Conservation (phyloP, 2,888 invertebrate species). For the Dryococelus australis region DNA sequence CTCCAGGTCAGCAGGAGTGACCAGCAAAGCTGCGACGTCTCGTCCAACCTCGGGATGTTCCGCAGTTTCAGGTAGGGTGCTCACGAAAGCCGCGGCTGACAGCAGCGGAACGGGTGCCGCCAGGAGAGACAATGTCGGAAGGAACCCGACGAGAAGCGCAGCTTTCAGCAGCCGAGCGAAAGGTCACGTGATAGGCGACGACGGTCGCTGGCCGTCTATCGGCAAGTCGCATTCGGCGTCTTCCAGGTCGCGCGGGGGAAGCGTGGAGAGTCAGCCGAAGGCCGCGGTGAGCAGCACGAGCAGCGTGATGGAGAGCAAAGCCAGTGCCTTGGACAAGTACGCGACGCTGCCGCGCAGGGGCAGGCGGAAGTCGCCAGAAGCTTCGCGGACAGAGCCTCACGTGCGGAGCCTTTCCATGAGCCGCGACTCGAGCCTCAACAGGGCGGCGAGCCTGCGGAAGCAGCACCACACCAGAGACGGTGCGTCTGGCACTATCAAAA, state of each 20-base stretch:
- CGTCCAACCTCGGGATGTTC: neutral
- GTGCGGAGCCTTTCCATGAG: slow-evolving; percentile 43
- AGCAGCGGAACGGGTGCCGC: neutral
- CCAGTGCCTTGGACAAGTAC: slow-evolving; percentile 72
- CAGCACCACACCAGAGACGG: slow-evolving; percentile 37
- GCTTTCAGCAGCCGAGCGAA: neutral
- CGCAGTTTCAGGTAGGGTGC: neutral
- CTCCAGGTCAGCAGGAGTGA: neutral
- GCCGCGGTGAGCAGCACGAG: slow-evolving; percentile 33
- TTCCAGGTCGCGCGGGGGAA: slow-evolving; percentile 52
- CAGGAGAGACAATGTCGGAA: neutral
- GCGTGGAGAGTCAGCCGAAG: slow-evolving; percentile 32
- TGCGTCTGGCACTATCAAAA: slow-evolving; percentile 53
- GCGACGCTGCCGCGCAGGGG: slow-evolving; percentile 79
- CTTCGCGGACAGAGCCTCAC: neutral
- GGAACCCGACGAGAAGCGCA: neutral
- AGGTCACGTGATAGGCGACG: slow-evolving; percentile 58
- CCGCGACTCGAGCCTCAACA: slow-evolving; percentile 53
- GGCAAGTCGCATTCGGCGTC: slow-evolving; percentile 55
- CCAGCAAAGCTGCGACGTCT: neutral
- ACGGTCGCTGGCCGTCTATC: slow-evolving; percentile 73
- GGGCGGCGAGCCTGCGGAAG: slow-evolving; percentile 51
- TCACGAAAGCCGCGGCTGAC: neutral
- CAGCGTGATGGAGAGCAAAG: slow-evolving; percentile 54
- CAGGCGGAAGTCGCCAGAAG: slow-evolving; percentile 70